Evolutionary conservation across 2,888 invertebrate genomes (phyloP).

Genomic region (Pseudococcus viburni): DNA sequence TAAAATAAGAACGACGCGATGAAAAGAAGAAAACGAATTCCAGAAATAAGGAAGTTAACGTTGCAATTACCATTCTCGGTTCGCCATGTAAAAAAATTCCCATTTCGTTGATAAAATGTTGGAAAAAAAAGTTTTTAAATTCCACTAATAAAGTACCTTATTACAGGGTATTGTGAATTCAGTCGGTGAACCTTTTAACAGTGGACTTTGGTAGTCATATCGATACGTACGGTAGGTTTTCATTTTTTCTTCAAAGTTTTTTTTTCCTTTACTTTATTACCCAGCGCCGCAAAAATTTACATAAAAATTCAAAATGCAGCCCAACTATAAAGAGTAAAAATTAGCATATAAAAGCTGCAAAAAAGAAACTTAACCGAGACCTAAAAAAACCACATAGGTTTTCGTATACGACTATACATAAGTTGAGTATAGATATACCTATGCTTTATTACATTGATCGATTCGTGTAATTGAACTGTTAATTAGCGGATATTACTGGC

Average conservation of each 20-base stretch:
- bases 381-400: conserved; percentile 21
- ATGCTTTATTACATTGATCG: neutral
- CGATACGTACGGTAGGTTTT: conserved; percentile 40
- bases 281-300: conserved; percentile 40
- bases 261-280: conserved; percentile 40
- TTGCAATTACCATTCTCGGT: conserved; percentile 57
- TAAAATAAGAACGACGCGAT: conserved; percentile 26
- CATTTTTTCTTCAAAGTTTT: conserved; percentile 22
- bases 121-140: conserved; percentile 27
- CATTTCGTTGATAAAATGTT: conserved; percentile 26
- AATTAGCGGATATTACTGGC: conserved; percentile 33
- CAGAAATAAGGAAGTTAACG: conserved; percentile 52
- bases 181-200: conserved; percentile 55
- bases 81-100: conserved; percentile 40
- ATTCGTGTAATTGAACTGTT: conserved; percentile 34
- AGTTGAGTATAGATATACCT: neutral
- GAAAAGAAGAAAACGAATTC: conserved; percentile 36
- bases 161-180: conserved; percentile 54
- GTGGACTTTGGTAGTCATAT: conserved; percentile 53
- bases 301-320: conserved; percentile 54
- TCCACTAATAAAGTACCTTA: conserved; percentile 57
- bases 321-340: conserved; percentile 52
- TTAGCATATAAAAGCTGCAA: conserved; percentile 54
- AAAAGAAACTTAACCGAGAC: conserved; percentile 43
- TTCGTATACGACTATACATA: neutral